These are phyloP conservation scores for Aporrectodea caliginosa DNA, from an alignment of 1,140 invertebrate species.

Conservation along the genomic window DNA sequence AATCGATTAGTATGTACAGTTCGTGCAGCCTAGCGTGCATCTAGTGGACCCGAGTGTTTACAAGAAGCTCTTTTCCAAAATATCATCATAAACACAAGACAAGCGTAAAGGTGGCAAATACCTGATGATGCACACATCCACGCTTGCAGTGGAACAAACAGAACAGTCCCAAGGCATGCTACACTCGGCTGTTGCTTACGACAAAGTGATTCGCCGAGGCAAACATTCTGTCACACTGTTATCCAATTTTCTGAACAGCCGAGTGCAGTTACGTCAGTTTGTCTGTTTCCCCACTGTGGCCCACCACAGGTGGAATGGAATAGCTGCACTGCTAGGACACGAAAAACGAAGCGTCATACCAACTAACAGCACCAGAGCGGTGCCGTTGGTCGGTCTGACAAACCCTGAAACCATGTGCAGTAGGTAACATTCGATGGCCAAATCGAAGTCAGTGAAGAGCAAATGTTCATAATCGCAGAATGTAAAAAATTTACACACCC, in stretches of 20 bases:
- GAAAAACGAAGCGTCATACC: too few relatives aligned
- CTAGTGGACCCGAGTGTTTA: neutral
- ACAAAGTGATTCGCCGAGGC: too few relatives aligned
- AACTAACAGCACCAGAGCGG: too few relatives aligned
- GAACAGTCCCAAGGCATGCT: neutral
- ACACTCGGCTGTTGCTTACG: neutral
- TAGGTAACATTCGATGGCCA: neutral
- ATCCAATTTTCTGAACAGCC: neutral
- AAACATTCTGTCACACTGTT: neutral
- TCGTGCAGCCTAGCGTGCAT: neutral
- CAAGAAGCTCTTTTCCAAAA: conserved; percentile 2
- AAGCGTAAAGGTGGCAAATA: neutral
- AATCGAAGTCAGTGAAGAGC: neutral
- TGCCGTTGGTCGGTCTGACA: too few relatives aligned
- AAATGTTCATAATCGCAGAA: neutral
- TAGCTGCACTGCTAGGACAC: too few relatives aligned
- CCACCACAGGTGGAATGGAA: neutral
- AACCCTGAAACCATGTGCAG: neutral
- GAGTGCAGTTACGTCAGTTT: neutral
- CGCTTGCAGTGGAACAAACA: neutral
- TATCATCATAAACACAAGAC: conserved; percentile 3
- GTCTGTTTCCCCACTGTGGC: neutral
- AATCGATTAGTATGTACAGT: too few relatives aligned
- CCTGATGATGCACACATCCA: neutral
- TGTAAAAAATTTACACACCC: too few relatives aligned